Percentiles rank a stretch among this genome's conserved stretches.
Conservation (phyloP, 2,797 vertebrate species). For the Synanceia verrucosa region DNA sequence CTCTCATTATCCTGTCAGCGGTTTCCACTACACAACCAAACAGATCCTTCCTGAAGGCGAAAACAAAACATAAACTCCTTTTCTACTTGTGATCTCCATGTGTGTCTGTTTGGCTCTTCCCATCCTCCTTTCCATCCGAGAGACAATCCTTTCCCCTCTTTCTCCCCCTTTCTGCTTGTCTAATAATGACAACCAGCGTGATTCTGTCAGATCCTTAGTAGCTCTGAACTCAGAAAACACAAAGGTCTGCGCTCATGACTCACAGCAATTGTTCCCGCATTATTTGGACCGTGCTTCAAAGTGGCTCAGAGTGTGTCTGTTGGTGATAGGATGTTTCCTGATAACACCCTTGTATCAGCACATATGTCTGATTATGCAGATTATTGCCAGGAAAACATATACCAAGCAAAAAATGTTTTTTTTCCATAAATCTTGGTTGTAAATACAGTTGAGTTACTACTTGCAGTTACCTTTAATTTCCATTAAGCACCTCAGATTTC, state of each 20-base stretch:
- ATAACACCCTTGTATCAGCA: constrained; percentile 27
- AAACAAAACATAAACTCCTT: constrained; percentile 7
- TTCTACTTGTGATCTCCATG: not conserved
- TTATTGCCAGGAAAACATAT: constrained; percentile 25
- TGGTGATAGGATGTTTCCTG: constrained; percentile 13
- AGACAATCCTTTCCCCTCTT: not conserved
- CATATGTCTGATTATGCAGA: constrained; percentile 25
- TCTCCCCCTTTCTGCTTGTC: not conserved
- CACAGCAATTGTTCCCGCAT: constrained; percentile 57
- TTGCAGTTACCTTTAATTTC: constrained; percentile 46
- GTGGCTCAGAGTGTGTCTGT: constrained; percentile 2
- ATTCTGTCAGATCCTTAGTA: constrained; percentile 11
- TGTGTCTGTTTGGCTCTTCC: constrained; percentile 5
- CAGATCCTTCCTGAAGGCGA: not conserved
- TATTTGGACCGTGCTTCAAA: constrained; percentile 38
- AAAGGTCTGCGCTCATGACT: constrained; percentile 36
- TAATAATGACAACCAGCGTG: constrained; percentile 64
- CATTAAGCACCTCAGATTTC: constrained; percentile 29
- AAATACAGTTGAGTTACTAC: constrained; percentile 27
- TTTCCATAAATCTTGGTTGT: not conserved
- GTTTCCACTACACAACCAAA: constrained; percentile 29
- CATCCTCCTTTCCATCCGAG: not conserved
- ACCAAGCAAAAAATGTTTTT: not conserved
- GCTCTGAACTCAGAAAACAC: constrained; percentile 55
- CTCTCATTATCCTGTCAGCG: constrained; percentile 11